Evolutionary conservation across 2,113 vertebrate species (phyloP).

Genomic region (Dermatemys mawii): DNA sequence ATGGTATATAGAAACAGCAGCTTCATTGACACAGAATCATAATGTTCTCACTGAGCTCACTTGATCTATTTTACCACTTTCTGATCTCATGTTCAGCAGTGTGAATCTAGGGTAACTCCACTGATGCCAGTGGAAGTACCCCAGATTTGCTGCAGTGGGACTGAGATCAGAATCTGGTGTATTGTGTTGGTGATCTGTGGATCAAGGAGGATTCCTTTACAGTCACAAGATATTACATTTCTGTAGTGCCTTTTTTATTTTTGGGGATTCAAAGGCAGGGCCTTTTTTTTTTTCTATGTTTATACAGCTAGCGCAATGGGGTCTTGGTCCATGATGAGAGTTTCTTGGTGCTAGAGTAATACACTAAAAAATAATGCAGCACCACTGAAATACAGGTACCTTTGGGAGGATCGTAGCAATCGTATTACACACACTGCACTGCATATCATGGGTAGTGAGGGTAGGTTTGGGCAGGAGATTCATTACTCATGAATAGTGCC

Average conservation of each 20-base stretch:
- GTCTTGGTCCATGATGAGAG: neutral
- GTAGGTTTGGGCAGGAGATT: neutral
- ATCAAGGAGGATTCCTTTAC: neutral
- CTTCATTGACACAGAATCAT: too few species aligned
- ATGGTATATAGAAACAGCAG: rapidly evolving
- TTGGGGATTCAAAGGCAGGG: too few species aligned
- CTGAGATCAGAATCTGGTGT: neutral
- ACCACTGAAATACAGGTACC: neutral
- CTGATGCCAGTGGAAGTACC: neutral
- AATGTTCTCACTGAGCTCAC: neutral
- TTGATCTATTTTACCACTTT: neutral
- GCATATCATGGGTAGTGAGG: neutral
- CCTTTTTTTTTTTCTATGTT: neutral
- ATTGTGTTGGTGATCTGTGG: neutral
- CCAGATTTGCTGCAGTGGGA: neutral
- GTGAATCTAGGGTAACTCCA: neutral
- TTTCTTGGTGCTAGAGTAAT: neutral
- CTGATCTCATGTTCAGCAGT: neutral
- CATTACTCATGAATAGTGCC: neutral
- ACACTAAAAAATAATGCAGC: neutral
- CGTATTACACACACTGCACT: too few species aligned
- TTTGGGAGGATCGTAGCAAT: neutral
- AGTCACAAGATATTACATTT: neutral
- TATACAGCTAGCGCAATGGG: neutral
- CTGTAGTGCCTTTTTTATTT: neutral